These are phyloP conservation scores for Liopterus haemorrhoidalis DNA, from an alignment of 2,888 invertebrate species.

Conservation along the genomic window DNA sequence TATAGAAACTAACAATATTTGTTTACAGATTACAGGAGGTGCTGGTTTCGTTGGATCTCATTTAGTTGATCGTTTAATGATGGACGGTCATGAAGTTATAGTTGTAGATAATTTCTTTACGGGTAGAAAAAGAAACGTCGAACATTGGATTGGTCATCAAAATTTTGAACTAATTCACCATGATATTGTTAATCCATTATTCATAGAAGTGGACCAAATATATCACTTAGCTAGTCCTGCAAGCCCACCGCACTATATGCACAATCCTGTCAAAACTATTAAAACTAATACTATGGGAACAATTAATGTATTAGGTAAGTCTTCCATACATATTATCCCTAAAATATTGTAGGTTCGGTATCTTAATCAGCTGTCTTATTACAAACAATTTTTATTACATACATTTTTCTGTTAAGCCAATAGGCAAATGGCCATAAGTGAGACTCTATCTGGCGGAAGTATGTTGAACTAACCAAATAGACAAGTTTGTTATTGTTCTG, in stretches of 20 bases:
- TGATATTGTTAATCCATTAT: slow-evolving; percentile 96
- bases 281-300: slow-evolving; percentile 98
- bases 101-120: slow-evolving; percentile 98
- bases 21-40: slow-evolving; percentile 79
- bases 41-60: slow-evolving; percentile 99
- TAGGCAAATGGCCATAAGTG: not conserved
- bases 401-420: too few species aligned
- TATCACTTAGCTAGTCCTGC: slow-evolving; percentile 99
- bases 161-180: slow-evolving; percentile 99
- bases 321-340: not conserved
- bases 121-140: slow-evolving; percentile 92
- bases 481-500: too few species aligned
- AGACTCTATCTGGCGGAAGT: too few species aligned
- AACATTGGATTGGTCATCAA: slow-evolving; percentile 98
- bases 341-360: too few species aligned
- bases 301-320: slow-evolving; percentile 80
- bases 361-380: too few species aligned
- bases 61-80: slow-evolving; percentile 91
- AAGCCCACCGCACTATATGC: slow-evolving; percentile 99
- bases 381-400: too few species aligned
- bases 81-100: slow-evolving; percentile 91
- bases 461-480: too few species aligned
- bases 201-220: slow-evolving; percentile 95
- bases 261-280: slow-evolving; percentile 98
- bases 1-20: slow-evolving; percentile 9